Evolutionary conservation across 2,113 vertebrate species (phyloP), one percentile per base, ranked within the genome.

Genomic region (Xerus inauris): DNA sequence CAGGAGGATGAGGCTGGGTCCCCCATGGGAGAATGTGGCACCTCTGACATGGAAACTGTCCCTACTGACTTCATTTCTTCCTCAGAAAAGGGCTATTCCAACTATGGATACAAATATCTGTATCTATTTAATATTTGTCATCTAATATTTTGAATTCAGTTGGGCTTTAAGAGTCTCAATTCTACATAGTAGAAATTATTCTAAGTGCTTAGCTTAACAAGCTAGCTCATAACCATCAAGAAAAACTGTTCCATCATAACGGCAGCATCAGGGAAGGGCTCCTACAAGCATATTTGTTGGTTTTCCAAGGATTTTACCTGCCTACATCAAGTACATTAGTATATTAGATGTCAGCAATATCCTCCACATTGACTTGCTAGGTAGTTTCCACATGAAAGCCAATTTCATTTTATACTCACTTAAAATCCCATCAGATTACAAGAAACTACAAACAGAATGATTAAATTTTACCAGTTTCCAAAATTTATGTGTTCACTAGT

Each of bases 111-210:
- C 47, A 73, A 65, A 42, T 57, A 59, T 0, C 28, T 79, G 12
- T 3, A 69, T 69, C 65, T 69, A 69, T n/a, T 69, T n/a, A 69
- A 65, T 65, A 45, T 24, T 19, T 85, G 38, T 20, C 76, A 76
- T 40, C 38, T 71, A 88, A 93, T 49, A 97, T 57, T 83, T 16
- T 86, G 26, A 89, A 67, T 72, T 93, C 80, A 62, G 6, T 65
- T 35, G 79, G 45, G 8, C 80, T 73, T 92, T 85, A n/a, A 62
- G 76, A 92, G 40, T 84, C 30, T 90, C 42, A 86, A 94, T 47
- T 93, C 76, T 72, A 94, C 30, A 49, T 2, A 81, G 14, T 7
- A 92, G 71, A 94, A 95, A 64, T 75, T n/a, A 79, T 20, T 73
- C 81, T 93, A 47, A 75, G 6, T 26, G 17, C 45, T 94, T 67